Base-by-base conservation (phyloP, 1,140 invertebrate species). In the Globodera rostochiensis region DNA sequence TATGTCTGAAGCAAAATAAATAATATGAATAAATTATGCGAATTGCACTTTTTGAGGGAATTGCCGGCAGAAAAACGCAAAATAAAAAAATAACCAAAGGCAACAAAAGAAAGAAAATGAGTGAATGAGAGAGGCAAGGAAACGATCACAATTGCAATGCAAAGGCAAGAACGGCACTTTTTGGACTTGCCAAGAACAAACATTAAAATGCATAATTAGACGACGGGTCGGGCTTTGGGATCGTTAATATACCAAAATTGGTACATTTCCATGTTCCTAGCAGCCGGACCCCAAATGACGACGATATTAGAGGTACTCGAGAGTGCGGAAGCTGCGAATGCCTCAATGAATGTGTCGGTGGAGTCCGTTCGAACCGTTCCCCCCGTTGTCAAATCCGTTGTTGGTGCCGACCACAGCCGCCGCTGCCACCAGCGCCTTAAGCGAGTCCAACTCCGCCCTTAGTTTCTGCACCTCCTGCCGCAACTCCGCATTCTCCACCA, bases 401-500 rank as follows among this genome's bases (percentile, higher is more conserved):
- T 71, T 71, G 0, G 36, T 47, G 25, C 69, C 69, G 9, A 71
- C 69, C n/a, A 71, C 69, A 9, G 69, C 69, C n/a, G 69, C 69
- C 36, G 69, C 69, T 45, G 69, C 69, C 36, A 71, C 69, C 69
- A 71, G 7, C n/a, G 69, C 69, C 69, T 71, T 71, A 4, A 71
- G 69, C 21, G 69, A 71, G 25, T 71, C 69, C 69, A 71, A 47
- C 69, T 71, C 69, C 8, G 69, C 36, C 36, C 36, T 36, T 21
- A 71, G n/a, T 6, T 71, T 71, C 25, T 71, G 69, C 69, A 71
- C 69, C 6, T 71, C 69, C 46, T 71, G 69, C 13, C 69, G 69
- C 69, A 71, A 47, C 25, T 71, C 69, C n/a, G 46, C 69, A 71
- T 71, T 71, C 69, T 71, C 69, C 69, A 71, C 69, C 69, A 47